Evolutionary conservation across 2,113 vertebrate species (phyloP), one percentile per base, ranked within the genome.

Genomic region (Ophthalmolycus amberensis): DNA sequence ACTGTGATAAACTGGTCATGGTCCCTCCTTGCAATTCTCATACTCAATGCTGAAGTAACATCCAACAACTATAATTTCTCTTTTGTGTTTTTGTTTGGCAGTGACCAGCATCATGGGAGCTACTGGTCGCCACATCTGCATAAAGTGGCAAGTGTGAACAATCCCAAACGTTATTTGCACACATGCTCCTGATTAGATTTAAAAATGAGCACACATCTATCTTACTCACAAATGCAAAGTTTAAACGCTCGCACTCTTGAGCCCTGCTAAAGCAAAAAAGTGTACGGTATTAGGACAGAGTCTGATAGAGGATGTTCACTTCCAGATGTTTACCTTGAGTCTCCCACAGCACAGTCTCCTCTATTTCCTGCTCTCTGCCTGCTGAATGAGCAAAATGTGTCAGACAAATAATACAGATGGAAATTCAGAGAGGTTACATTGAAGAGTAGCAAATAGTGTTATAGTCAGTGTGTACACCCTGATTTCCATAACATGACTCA

Each of bases 401-500:
- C n/a, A 65, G 74, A 68, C 22, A 71, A 62, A 84, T n/a, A 66
- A 75, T 44, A 62, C n/a, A 67, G 60, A 65, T 54, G 9, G 37
- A 67, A 5, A 71, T 34, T 67, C 7, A 52, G 63, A 9, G 44
- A 86, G 63, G 58, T 80, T 80, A 72, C 78, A 75, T 42, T 67
- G 63, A 56, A 65, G 58, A 75, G 58, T 37, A 69, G 46, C 16
- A 63, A 25, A 77, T 71, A 38, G 32, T 27, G 32, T 27, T 58
- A 60, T 11, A 56, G 50, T 80, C 42, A 72, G 16, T 54, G 77
- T 15, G 7, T 74, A 59, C 71, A 56, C 77, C 52, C 22, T 64
- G 65, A 67, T 86, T 80, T 78, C 9, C 78, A 59, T 37, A 65
- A 48, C 25, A 60, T 87, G 85, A 90, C 83, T 90, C 89, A 82